Base-by-base conservation (phyloP, 2,113 vertebrate genomes). In the Neotragus moschatus region DNA sequence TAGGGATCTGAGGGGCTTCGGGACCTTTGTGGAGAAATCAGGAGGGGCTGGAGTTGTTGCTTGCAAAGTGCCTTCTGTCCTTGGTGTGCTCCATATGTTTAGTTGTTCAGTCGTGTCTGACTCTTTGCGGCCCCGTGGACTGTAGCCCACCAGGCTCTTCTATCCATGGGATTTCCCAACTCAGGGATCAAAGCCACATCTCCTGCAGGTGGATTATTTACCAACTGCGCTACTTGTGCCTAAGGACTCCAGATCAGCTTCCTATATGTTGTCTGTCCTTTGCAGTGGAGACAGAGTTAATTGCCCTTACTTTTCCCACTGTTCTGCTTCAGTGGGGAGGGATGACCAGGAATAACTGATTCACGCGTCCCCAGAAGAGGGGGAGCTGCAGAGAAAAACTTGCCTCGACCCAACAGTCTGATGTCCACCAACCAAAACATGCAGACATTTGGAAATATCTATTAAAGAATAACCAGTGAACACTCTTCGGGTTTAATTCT, bases 391-490 rank as follows among this genome's bases (percentile, higher is more conserved):
- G 53, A 66, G 88, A 84, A 96, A n/a, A 88, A 77, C 70, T 94
- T 66, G 90, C 45, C 23, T 91, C 82, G 16, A 84, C 81, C 75
- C 94, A 90, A 92, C 28, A 45, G 49, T 92, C 63, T 43, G 79
- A 93, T 28, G 55, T 84, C 75, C 84, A 85, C 84, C 89, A 91
- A 97, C 49, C 53, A 84, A 94, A 97, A 91, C 84, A 97, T 19
- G 63, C 36, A 6, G 93, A 56, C 86, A 81, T 97, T 93, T 96
- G 93, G 90, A 95, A 98, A 97, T 75, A 86, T 39, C 91, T 82
- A 84, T 43, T 43, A 26, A 75, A 25, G 39, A 88, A 84, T 82
- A 95, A 88, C 85, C 82, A 60, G 90, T 75, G 82, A 70, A 45
- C 60, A 10, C 55, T 36, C 28, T 85, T 51, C 61, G 77, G 56